A percentile compares a stretch with the other conserved stretches of the same genome.
These are phyloP conservation scores for Phoebastria nigripes DNA, from an alignment of 2,797 vertebrate species.

Conservation along the genomic window DNA sequence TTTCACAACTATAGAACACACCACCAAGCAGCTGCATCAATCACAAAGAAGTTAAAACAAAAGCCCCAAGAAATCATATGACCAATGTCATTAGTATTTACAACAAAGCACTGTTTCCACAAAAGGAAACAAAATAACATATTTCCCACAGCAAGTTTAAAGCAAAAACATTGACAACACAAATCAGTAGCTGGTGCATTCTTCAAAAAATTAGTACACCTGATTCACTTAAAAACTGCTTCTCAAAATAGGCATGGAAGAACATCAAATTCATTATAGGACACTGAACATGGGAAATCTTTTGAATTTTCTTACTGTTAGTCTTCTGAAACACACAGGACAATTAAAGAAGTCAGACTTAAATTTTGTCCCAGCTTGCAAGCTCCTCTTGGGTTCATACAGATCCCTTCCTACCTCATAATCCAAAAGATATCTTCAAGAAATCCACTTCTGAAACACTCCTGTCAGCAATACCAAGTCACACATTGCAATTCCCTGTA, in stretches of 20 bases:
- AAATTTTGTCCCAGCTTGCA: neutral
- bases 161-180: neutral
- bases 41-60: slow-evolving; percentile 38
- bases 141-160: neutral
- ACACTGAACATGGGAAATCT: neutral
- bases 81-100: neutral
- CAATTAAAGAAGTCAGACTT: neutral
- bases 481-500: neutral
- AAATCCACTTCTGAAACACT: neutral
- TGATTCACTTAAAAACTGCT: neutral
- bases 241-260: neutral
- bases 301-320: neutral
- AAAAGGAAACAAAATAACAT: neutral
- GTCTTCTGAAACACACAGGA: neutral
- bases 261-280: neutral
- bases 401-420: neutral
- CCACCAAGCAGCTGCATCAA: slow-evolving; percentile 16
- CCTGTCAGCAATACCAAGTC: neutral
- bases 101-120: neutral
- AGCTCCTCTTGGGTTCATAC: neutral
- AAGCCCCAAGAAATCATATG: slow-evolving; percentile 16
- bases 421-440: neutral
- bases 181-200: neutral
- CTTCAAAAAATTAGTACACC: neutral
- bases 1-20: neutral